phyloP scores from a whole-genome alignment of 1,140 invertebrate genomes.

The Calycopis cecrops region DNA sequence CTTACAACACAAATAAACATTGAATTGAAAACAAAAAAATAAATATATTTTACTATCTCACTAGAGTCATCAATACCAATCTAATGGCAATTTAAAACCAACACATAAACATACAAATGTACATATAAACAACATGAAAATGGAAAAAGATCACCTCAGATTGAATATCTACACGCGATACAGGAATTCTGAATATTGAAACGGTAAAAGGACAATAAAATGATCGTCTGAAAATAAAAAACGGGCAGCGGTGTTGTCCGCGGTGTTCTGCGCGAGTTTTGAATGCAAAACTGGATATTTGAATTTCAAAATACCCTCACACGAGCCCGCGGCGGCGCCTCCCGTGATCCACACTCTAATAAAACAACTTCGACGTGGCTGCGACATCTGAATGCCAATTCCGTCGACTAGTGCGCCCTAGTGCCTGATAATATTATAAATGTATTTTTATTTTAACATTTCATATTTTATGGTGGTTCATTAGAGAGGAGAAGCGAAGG shows the following conservation, averaged over 20 bases:
- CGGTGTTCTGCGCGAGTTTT: conserved; percentile 45
- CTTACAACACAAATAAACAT: too few species aligned
- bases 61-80: too few species aligned
- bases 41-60: too few species aligned
- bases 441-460: too few species aligned
- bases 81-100: too few species aligned
- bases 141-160: not conserved
- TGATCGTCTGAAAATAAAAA: conserved; percentile 25
- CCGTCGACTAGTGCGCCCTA: conserved; percentile 31
- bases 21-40: too few species aligned
- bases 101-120: too few species aligned
- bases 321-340: conserved; percentile 31
- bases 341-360: conserved; percentile 48
- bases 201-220: conserved; percentile 25
- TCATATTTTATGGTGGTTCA: too few species aligned
- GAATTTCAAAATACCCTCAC: conserved; percentile 63
- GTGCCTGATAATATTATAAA: too few species aligned
- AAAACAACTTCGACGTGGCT: conserved; percentile 47
- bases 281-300: conserved; percentile 67
- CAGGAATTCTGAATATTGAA: too few species aligned
- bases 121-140: not conserved
- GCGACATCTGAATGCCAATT: conserved; percentile 52
- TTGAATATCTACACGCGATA: conserved; percentile 1
- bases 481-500: too few species aligned
- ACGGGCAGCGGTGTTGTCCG: conserved; percentile 29